Evolutionary conservation across 1,140 invertebrate genomes (phyloP).

Genomic region (Caenorhabditis remanei): DNA sequence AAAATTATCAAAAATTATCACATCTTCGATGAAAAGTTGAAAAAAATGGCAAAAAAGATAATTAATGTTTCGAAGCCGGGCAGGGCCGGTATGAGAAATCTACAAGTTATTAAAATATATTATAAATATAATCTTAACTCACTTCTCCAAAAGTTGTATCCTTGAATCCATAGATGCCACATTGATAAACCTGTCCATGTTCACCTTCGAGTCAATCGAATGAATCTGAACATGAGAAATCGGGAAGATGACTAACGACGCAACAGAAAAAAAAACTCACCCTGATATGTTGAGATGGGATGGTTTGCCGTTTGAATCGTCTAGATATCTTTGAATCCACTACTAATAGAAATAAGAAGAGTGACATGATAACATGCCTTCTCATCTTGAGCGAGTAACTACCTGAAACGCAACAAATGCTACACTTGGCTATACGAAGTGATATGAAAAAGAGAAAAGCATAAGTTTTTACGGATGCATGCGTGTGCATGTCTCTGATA

Average conservation of each 20-base stretch:
- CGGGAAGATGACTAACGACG: not conserved
- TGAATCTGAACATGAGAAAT: conserved; percentile 17
- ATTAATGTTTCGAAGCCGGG: too few species aligned
- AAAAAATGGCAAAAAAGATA: too few species aligned
- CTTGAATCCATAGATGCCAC: conserved; percentile 25
- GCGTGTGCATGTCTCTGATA: conserved; percentile 4
- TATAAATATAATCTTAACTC: not conserved
- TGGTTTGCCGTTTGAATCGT: conserved; percentile 26
- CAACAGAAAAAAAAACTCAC: not conserved
- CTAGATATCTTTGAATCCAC: conserved; percentile 25
- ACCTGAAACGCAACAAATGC: conserved; percentile 1
- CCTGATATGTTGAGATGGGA: conserved; percentile 34
- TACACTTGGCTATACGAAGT: not conserved
- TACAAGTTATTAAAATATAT: not conserved
- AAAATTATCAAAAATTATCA: too few species aligned
- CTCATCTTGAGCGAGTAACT: conserved; percentile 24
- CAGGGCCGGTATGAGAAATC: too few species aligned
- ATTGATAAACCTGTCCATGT: conserved; percentile 49
- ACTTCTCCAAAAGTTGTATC: conserved; percentile 16
- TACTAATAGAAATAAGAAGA: conserved; percentile 11
- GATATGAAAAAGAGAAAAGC: too few species aligned
- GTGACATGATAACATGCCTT: conserved; percentile 37
- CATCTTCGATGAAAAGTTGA: too few species aligned
- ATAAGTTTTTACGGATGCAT: conserved; percentile 11
- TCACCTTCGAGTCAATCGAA: conserved; percentile 39